phyloP scores from a whole-genome alignment of 2,888 invertebrate species.

The Philonicus albiceps region DNA sequence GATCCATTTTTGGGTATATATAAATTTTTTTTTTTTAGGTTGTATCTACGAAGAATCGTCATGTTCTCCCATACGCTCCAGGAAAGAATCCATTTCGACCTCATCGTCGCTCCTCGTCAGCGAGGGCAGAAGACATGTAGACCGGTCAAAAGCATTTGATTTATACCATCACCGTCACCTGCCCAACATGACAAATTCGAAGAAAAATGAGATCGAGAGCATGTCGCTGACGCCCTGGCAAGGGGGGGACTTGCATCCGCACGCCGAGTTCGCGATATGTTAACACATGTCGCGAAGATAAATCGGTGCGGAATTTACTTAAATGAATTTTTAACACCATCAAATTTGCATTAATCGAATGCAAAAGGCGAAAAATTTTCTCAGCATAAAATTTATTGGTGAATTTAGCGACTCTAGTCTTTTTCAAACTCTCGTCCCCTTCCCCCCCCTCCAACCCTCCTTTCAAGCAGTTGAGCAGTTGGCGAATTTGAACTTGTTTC shows the following conservation, averaged over 20 bases:
- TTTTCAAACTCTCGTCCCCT: neutral
- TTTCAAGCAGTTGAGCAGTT: neutral
- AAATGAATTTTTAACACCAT: conserved; percentile 47
- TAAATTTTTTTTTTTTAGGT: neutral
- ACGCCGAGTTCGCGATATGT: conserved; percentile 30
- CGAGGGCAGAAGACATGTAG: neutral
- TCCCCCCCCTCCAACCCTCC: no score
- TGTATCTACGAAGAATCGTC: neutral
- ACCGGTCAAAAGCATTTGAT: conserved; percentile 14
- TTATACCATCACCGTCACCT: conserved; percentile 11
- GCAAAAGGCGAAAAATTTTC: conserved; percentile 22
- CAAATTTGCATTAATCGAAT: conserved; percentile 47
- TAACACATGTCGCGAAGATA: conserved; percentile 47
- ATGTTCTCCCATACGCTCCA: neutral
- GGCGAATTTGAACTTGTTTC: conserved; percentile 22
- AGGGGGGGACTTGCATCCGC: conserved; percentile 13
- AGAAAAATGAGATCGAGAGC: conserved; percentile 20
- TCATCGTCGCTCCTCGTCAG: neutral
- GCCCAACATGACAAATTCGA: conserved; percentile 22
- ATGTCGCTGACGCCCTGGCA: neutral
- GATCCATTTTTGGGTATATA: neutral
- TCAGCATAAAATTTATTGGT: conserved; percentile 40
- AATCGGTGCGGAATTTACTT: conserved; percentile 45
- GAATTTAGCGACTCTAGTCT: conserved; percentile 30
- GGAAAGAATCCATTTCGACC: neutral